A percentile compares a stretch with the other conserved stretches of the same genome.
Evolutionary conservation across 2,888 invertebrate species (phyloP).

Genomic region (Peribatodes rhomboidaria): DNA sequence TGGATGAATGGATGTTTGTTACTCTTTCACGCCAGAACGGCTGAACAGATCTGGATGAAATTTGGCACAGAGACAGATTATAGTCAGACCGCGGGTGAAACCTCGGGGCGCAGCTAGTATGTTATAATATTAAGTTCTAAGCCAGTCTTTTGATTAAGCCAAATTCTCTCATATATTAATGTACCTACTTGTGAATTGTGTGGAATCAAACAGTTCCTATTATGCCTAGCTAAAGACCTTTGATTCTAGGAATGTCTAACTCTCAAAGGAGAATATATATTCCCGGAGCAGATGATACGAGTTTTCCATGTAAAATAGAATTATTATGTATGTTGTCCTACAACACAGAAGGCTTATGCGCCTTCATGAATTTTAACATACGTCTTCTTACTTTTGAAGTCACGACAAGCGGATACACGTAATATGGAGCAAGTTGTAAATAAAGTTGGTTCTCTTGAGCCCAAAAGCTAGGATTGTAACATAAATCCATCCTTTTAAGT

Average conservation of each 20-base stretch:
- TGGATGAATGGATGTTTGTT: too few relatives aligned
- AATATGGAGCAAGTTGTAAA: slow-evolving; percentile 60
- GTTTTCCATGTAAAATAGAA: slow-evolving; percentile 48
- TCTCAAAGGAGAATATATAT: slow-evolving; percentile 43
- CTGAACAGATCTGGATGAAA: too few relatives aligned
- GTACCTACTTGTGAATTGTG: background rate
- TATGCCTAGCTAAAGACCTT: slow-evolving; percentile 9
- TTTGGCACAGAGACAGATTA: too few relatives aligned
- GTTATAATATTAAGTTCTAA: background rate
- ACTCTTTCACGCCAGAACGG: too few relatives aligned
- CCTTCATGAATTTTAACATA: slow-evolving; percentile 68
- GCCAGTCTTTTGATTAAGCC: background rate
- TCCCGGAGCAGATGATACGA: slow-evolving; percentile 35
- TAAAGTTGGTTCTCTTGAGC: slow-evolving; percentile 67
- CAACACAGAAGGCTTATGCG: slow-evolving; percentile 53
- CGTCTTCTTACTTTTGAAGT: slow-evolving; percentile 64
- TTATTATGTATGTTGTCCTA: slow-evolving; percentile 45
- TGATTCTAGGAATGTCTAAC: too few relatives aligned
- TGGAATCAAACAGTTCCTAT: slow-evolving; percentile 6
- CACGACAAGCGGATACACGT: slow-evolving; percentile 34
- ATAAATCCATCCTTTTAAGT: slow-evolving; percentile 77
- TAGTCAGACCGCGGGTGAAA: too few relatives aligned
- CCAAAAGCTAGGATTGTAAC: slow-evolving; percentile 67
- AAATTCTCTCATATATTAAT: background rate
- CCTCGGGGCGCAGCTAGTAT: too few relatives aligned